Conservation (phyloP, 2,888 invertebrate species). For the Dysmachus trigonus region DNA sequence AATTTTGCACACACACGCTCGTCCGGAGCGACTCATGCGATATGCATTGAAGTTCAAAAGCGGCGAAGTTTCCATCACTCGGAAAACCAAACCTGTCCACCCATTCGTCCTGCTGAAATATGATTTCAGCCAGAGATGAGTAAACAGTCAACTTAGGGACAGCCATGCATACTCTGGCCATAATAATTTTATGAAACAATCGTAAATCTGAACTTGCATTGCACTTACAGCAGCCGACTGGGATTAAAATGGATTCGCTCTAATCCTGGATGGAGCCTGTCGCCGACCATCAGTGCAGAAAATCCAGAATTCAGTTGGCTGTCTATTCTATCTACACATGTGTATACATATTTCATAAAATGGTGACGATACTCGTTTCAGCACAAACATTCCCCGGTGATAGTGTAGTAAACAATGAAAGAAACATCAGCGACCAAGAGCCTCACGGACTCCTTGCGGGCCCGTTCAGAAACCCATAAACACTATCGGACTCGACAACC, state of each 20-base stretch:
- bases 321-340: neutral
- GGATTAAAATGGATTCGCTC: neutral
- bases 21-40: neutral
- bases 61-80: neutral
- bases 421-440: neutral
- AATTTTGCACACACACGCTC: neutral
- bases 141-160: neutral
- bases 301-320: neutral
- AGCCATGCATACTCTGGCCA: neutral
- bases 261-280: neutral
- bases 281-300: neutral
- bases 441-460: neutral
- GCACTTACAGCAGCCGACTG: neutral
- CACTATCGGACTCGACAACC: neutral
- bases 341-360: neutral
- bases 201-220: neutral
- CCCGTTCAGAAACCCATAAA: neutral
- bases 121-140: neutral
- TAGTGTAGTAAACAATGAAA: neutral
- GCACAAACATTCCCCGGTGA: neutral
- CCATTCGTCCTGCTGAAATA: neutral
- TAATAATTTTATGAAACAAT: neutral
- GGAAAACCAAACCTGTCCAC: neutral
- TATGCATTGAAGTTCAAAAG: neutral
- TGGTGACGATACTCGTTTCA: neutral